Conservation (phyloP, 1,140 invertebrate genomes). For the Drosophila guanche region DNA sequence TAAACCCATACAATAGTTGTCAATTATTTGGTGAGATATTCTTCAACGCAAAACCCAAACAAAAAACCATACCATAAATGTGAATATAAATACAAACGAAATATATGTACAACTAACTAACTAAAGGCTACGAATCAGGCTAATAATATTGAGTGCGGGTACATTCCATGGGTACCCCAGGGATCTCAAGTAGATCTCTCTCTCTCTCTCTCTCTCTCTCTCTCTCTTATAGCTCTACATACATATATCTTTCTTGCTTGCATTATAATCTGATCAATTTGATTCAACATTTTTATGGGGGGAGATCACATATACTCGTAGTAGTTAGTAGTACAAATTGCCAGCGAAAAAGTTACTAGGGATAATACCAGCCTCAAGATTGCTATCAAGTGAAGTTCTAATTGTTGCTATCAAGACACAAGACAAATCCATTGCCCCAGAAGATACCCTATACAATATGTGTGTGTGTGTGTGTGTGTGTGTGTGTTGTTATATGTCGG, state of each 20-base stretch:
- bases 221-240: constrained; percentile 28
- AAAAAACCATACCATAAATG: not conserved
- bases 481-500: not conserved
- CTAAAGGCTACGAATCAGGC: too few relatives aligned
- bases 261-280: constrained; percentile 5
- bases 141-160: too few relatives aligned
- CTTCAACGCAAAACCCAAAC: not conserved
- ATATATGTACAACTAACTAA: too few relatives aligned
- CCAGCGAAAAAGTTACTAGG: constrained; percentile 34
- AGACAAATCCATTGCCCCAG: constrained; percentile 31
- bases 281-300: constrained; percentile 31
- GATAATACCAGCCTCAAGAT: constrained; percentile 8
- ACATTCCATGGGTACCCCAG: too few relatives aligned
- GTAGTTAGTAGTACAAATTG: constrained; percentile 20
- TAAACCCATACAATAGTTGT: not conserved
- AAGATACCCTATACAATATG: constrained; percentile 2
- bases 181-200: too few relatives aligned
- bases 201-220: not conserved
- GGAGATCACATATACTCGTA: constrained; percentile 47
- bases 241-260: not conserved
- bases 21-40: not conserved
- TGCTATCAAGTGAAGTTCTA: constrained; percentile 26
- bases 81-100: not conserved
- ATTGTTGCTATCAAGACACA: constrained; percentile 39
- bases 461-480: not conserved